Conservation (phyloP, 2,888 invertebrate species). For the Volucella zonaria region DNA sequence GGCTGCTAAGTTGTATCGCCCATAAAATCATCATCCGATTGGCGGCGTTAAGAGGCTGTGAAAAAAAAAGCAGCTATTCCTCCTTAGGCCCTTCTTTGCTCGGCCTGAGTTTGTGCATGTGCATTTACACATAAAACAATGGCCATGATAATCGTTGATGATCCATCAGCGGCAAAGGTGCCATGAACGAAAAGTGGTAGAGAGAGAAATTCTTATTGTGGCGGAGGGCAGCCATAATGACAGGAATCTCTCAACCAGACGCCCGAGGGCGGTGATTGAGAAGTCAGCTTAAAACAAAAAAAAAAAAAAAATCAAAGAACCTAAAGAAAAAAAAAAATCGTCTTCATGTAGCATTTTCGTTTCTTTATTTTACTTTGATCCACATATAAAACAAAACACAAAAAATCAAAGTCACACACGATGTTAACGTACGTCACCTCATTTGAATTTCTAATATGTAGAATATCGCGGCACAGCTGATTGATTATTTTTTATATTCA, state of each 20-base stretch:
- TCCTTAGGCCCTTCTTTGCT: conserved; percentile 61
- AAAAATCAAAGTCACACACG: too few species aligned
- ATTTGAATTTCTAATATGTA: too few species aligned
- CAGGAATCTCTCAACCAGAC: conserved; percentile 73
- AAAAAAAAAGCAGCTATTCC: conserved; percentile 47
- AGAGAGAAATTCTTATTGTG: conserved; percentile 66
- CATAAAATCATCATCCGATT: conserved; percentile 74
- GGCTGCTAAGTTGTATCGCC: conserved; percentile 74
- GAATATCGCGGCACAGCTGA: conserved; percentile 7
- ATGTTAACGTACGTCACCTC: too few species aligned
- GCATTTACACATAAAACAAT: conserved; percentile 67
- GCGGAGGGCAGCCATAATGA: conserved; percentile 73
- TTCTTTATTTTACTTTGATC: conserved; percentile 15
- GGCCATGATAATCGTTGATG: conserved; percentile 73
- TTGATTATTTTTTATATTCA: background rate
- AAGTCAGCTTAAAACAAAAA: conserved; percentile 75
- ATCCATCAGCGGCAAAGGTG: conserved; percentile 68
- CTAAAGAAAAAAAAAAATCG: background rate
- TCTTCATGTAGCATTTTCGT: conserved; percentile 40
- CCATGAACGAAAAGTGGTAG: conserved; percentile 40
- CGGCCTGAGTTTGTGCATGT: conserved; percentile 51
- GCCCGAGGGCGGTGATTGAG: conserved; percentile 78
- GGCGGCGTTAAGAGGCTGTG: conserved; percentile 74
- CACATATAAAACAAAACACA: background rate
- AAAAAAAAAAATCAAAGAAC: conserved; percentile 3